Base-by-base conservation (phyloP, 2,797 vertebrate species). In the Choloepus didactylus region DNA sequence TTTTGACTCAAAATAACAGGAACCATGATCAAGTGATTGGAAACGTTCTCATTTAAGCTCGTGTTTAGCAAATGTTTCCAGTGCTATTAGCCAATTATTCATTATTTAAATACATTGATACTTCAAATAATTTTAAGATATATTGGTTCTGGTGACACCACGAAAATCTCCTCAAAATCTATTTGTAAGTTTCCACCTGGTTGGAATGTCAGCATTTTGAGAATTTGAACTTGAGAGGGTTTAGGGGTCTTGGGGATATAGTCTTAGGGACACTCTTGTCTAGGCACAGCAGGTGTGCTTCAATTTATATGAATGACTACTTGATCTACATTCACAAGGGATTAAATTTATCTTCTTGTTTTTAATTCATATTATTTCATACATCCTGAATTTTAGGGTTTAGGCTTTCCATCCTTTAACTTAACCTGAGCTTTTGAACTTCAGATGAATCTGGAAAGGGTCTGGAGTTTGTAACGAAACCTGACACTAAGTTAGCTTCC, bases 321-420 rank as follows among this genome's bases (percentile, higher is more conserved):
- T 67, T 38, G 41, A 73, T 2, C 46, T 10, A 9, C 49, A 18
- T 87, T 89, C 84, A 90, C 27, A 86, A 31, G 27, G 77, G 88
- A 49, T 64, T 69, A 5, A 10, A 80, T 56, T 44, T 85, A 75
- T 99, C 94, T 98, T 73, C 62, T 86, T 93, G 62, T 72, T 88
- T 91, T 93, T 72, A 46, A 93, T 44, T 85, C 84, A 64, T 1
- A 59, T 87, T 90, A 83, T 87, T 93, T 92, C 66, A 62, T 14
- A 87, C 11, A 64, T 87, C 73, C 12, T 66, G 21, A 84, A 79
- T 49, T 56, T 72, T 29, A 82, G 79, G 51, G 64, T 54, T 70
- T 79, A 82, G 77, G 89, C 31, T 86, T 44, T 87, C 15, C 60
- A 60, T 85, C 31, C 25, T 77, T 88, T 31, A 69, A 29, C n/a